These are phyloP conservation scores for Motacilla tschutschensis DNA, from an alignment of 2,113 vertebrate species.

Conservation along the genomic window DNA sequence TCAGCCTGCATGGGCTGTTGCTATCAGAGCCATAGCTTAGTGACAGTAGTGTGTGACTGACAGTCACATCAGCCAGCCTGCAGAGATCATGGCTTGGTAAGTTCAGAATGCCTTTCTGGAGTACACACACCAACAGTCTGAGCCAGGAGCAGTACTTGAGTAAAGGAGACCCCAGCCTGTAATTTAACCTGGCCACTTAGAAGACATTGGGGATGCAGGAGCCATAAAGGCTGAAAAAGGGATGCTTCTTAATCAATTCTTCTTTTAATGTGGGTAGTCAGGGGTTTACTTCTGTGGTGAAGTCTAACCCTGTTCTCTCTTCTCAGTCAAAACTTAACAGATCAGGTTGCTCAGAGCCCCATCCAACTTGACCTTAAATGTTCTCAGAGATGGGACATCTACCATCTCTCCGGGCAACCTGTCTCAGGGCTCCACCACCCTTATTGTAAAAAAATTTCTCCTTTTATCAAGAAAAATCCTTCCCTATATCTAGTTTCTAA, in stretches of 20 bases:
- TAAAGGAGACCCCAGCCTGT: neutral
- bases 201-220: neutral
- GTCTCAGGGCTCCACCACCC: neutral
- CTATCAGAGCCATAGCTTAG: neutral
- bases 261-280: neutral
- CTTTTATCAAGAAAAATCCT: neutral
- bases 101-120: neutral
- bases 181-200: neutral
- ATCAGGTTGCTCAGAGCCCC: neutral
- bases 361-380: too few species aligned
- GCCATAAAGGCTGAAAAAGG: neutral
- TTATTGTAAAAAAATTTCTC: neutral
- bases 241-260: neutral
- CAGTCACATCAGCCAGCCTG: neutral
- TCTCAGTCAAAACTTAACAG: neutral
- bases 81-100: neutral
- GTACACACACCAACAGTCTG: neutral
- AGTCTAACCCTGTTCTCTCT: neutral
- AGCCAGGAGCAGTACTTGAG: neutral
- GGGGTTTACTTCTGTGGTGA: neutral
- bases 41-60: rapidly evolving
- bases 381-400: neutral
- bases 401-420: neutral
- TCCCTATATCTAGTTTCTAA: neutral
- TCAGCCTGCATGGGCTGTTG: neutral